Percentiles rank a stretch among this genome's conserved stretches.
Conservation (phyloP, 2,113 vertebrate species). For the Erythrolamprus reginae region DNA sequence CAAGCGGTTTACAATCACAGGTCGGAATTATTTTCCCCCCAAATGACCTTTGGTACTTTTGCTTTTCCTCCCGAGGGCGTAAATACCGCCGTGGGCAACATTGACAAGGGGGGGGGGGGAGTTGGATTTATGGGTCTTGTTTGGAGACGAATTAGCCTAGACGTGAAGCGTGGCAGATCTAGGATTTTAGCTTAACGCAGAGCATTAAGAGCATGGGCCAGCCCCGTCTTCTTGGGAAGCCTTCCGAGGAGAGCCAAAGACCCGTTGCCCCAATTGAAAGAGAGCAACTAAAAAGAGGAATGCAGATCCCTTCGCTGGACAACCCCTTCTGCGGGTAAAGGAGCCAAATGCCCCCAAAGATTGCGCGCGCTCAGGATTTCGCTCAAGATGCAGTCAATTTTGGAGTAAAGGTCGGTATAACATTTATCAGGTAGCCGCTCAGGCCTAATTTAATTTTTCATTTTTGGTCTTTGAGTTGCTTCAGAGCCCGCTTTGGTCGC, state of each 20-base stretch:
- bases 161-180: neutral
- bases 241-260: neutral
- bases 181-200: neutral
- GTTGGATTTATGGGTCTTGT: neutral
- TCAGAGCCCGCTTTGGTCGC: neutral
- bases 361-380: neutral
- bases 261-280: neutral
- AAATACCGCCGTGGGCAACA: neutral
- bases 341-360: neutral
- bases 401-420: neutral
- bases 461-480: neutral
- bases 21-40: neutral
- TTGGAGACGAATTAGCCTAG: neutral
- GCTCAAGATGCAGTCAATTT: neutral
- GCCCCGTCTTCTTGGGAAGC: neutral
- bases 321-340: neutral
- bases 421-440: neutral
- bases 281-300: neutral
- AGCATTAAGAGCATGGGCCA: neutral
- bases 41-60: neutral
- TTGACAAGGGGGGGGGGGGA: neutral
- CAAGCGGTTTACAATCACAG: too few relatives aligned
- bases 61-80: too few relatives aligned
- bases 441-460: too few relatives aligned
- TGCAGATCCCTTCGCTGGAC: neutral